A percentile compares a stretch with the other conserved stretches of the same genome.
Evolutionary conservation across 2,113 vertebrate species (phyloP).

Genomic region (Panurus biarmicus): DNA sequence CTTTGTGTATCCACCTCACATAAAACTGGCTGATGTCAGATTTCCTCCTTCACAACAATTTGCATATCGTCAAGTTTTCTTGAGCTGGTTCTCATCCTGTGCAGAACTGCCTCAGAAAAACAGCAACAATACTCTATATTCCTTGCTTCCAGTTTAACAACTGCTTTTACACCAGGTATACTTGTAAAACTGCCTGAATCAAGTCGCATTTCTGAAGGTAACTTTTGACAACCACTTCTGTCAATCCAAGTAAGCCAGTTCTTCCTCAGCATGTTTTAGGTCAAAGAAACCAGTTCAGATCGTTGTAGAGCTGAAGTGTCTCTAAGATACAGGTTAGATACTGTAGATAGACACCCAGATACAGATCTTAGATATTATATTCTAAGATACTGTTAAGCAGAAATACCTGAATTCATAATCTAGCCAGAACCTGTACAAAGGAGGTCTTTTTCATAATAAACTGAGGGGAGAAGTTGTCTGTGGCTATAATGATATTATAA

Average conservation of each 20-base stretch:
- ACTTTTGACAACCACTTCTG: neutral
- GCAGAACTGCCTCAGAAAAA: neutral
- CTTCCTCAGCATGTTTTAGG: neutral
- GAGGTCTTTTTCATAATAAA: neutral
- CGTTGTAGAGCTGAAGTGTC: neutral
- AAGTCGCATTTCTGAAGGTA: neutral
- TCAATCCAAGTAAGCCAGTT: neutral
- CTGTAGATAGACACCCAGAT: too few species aligned
- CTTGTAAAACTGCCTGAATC: neutral
- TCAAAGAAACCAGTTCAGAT: neutral
- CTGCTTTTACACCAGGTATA: neutral
- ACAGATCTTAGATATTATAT: too few species aligned
- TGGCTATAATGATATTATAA: neutral
- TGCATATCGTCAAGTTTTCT: neutral
- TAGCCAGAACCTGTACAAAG: neutral
- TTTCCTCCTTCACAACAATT: neutral
- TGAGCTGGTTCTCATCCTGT: neutral
- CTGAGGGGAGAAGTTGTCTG: neutral
- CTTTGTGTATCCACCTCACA: neutral
- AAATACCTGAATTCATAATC: neutral
- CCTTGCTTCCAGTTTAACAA: neutral
- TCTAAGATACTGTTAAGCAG: neutral
- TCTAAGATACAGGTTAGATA: neutral
- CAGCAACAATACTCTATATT: neutral
- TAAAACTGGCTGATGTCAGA: neutral